Evolutionary conservation across 53 echinoderm and acorn worm genomes (phyloP).

Genomic region (Zoroaster sp.): DNA sequence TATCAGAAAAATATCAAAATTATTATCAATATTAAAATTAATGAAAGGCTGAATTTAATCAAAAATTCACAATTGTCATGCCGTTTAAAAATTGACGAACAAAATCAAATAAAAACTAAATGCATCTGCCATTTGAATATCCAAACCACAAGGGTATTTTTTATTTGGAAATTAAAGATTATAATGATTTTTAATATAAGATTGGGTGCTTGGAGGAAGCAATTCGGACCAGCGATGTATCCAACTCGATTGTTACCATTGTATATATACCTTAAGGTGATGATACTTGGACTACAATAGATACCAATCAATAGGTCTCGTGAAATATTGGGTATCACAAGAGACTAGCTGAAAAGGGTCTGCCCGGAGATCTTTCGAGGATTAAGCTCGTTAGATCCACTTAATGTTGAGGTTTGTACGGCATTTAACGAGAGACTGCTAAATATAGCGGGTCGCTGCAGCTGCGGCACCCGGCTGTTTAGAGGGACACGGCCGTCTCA

Average conservation of each 20-base stretch:
- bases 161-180: too few relatives aligned
- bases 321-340: neutral
- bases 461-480: conserved; percentile 1
- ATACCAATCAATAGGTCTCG: neutral
- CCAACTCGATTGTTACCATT: neutral
- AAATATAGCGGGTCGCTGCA: neutral
- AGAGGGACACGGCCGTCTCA: neutral
- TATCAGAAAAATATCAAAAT: too few relatives aligned
- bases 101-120: too few relatives aligned
- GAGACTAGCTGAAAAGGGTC: neutral
- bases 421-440: neutral
- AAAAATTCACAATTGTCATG: too few relatives aligned
- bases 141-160: too few relatives aligned
- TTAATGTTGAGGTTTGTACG: neutral
- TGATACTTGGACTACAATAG: neutral
- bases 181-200: neutral
- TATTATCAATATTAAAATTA: too few relatives aligned
- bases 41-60: too few relatives aligned
- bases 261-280: neutral
- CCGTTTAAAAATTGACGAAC: too few relatives aligned
- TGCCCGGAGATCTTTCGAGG: neutral
- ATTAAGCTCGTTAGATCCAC: neutral
- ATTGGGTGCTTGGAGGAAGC: neutral
- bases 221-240: neutral
- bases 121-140: too few relatives aligned